phyloP scores from a whole-genome alignment of 2,113 vertebrate genomes.

The Colaptes auratus region DNA sequence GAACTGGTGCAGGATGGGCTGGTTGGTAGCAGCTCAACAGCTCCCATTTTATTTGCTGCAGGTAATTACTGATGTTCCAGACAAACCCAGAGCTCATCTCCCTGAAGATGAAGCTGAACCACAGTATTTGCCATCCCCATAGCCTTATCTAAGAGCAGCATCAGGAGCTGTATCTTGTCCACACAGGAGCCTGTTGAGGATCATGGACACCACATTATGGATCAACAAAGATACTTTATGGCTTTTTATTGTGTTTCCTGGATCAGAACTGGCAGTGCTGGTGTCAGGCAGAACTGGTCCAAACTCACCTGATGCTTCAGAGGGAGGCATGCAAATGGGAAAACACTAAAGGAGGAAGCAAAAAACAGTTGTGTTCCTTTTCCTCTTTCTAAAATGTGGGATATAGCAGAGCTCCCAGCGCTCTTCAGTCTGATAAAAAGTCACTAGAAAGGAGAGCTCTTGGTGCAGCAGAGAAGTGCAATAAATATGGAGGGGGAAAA shows the following conservation, averaged over 20 bases:
- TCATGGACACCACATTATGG: fast-evolving
- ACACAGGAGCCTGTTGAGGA: not conserved
- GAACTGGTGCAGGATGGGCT: fast-evolving
- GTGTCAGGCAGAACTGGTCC: not conserved
- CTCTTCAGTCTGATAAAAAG: not conserved
- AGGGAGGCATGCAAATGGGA: not conserved
- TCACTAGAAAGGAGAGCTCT: not conserved
- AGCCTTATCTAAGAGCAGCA: not conserved
- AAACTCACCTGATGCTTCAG: not conserved
- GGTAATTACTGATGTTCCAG: not conserved
- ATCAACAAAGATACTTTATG: not conserved
- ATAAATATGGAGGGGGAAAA: not conserved
- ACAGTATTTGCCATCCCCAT: not conserved
- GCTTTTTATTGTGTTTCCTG: not conserved
- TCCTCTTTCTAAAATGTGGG: not conserved
- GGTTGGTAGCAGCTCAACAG: not conserved
- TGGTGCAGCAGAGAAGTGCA: not conserved
- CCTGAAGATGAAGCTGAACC: fast-evolving
- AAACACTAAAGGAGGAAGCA: not conserved
- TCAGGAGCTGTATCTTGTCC: fast-evolving
- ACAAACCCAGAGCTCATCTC: fast-evolving
- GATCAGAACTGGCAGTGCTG: not conserved
- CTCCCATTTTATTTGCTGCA: fast-evolving
- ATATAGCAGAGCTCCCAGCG: not conserved
- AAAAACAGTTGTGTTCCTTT: not conserved